These are phyloP conservation scores for Bucco capensis DNA, from an alignment of 2,113 vertebrate species.

Conservation along the genomic window DNA sequence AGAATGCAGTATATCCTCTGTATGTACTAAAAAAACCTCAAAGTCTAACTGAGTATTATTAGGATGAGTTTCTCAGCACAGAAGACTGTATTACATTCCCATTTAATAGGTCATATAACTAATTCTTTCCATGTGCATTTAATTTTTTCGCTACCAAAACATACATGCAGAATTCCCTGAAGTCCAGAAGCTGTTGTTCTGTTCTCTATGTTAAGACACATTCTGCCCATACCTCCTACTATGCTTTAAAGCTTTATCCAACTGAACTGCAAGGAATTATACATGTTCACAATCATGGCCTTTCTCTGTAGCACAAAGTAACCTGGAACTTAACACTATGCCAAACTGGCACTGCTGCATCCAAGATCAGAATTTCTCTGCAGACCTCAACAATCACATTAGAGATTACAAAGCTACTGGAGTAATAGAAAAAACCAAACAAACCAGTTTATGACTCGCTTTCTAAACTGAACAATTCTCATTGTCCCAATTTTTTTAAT, in stretches of 20 bases:
- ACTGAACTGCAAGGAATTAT: background rate
- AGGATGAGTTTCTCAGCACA: background rate
- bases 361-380: background rate
- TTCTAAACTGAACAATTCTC: background rate
- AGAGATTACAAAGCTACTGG: background rate
- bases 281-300: background rate
- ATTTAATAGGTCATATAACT: background rate
- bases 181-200: background rate
- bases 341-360: background rate
- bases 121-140: conserved; percentile 8
- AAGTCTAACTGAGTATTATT: background rate
- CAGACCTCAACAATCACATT: background rate
- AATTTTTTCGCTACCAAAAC: background rate
- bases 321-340: background rate
- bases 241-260: background rate
- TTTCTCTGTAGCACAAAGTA: background rate
- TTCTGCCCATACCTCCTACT: background rate
- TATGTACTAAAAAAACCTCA: background rate
- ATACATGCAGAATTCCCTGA: background rate
- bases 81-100: background rate
- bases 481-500: background rate
- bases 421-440: background rate
- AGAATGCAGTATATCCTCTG: background rate
- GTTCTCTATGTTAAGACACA: background rate
- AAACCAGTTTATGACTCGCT: too few species aligned